Base-by-base conservation (phyloP, 2,113 vertebrate species). In the Montifringilla adamsi region DNA sequence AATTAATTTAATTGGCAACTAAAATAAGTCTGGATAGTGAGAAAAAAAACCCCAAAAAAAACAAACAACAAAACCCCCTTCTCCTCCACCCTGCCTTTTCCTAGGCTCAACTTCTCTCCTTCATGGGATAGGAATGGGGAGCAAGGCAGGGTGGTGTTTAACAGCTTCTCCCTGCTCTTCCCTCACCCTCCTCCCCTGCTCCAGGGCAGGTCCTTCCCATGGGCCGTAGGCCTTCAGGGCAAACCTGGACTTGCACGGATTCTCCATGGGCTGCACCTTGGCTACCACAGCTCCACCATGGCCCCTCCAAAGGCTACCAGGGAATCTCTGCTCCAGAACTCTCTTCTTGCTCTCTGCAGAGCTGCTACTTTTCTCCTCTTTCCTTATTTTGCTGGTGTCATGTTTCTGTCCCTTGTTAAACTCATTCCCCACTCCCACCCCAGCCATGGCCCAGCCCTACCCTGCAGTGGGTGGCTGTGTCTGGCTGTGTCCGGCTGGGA, bases 391-490 rank as follows among this genome's bases (percentile, higher is more conserved):
- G 23, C 21, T 8, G 12, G 20, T 76, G n/a, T 31, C 17, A 2
- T 7, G 3, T 22, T 84, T 76, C 41, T 80, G 18, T 15, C 15
- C 35, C 28, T 44, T 59, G 12, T 27, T 14, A 18, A 49, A 21
- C 15, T 8, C 1, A 1, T 37, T 49, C 50, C 3, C 4, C 35
- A 27, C 26, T 7, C 2, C 50, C 0, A 0, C 24, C 3, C 6
- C 0, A 5, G 17, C 37, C 1, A 2, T 15, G 53, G 62, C 55
- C 39, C 16, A 18, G 35, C 47, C 9, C 2, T 3, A 3, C 50
- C 39, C 52, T 72, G 76, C 0, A 0, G 9, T 9, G 46, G 12
- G 23, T 0, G 0, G 5, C 13, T 3, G 43, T 24, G 13, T 14
- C 47, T 5, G 5, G 62, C 31, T 67, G 31, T 14, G 55, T 23